A percentile compares a stretch with the other conserved stretches of the same genome.
Conservation (phyloP, 2,113 vertebrate genomes). For the Elaphurus davidianus region DNA sequence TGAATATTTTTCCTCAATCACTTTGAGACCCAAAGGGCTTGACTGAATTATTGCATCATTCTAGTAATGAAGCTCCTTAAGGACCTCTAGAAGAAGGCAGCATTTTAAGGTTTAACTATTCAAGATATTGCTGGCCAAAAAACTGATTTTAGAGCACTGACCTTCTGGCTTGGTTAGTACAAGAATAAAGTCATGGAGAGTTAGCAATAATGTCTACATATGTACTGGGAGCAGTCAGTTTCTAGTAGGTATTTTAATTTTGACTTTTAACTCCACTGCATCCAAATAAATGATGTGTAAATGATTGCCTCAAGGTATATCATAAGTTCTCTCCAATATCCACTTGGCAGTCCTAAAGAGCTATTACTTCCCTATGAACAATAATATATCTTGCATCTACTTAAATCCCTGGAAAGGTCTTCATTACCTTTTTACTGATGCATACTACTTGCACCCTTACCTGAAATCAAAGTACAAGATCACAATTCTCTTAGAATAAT, state of each 20-base stretch:
- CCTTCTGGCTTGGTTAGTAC: not conserved
- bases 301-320: not conserved
- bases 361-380: not conserved
- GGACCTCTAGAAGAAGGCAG: constrained; percentile 48
- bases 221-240: not conserved
- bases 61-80: constrained; percentile 56
- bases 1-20: constrained; percentile 21
- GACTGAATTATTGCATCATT: constrained; percentile 51
- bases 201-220: not conserved
- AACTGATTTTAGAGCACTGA: constrained; percentile 1
- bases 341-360: not conserved
- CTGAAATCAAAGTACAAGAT: not conserved
- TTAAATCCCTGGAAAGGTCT: not conserved
- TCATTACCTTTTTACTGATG: not conserved
- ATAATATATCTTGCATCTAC: not conserved
- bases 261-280: not conserved
- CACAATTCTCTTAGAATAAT: not conserved
- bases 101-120: constrained; percentile 30
- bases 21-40: not conserved
- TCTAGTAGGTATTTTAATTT: not conserved
- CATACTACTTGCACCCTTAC: not conserved
- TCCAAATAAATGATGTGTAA: not conserved
- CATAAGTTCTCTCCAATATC: not conserved
- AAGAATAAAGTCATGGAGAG: not conserved
- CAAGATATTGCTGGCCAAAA: constrained; percentile 19